Evolutionary conservation across 2,888 invertebrate species (phyloP), one percentile per base, ranked within the genome.

Genomic region (Zygogramma bicolorata): DNA sequence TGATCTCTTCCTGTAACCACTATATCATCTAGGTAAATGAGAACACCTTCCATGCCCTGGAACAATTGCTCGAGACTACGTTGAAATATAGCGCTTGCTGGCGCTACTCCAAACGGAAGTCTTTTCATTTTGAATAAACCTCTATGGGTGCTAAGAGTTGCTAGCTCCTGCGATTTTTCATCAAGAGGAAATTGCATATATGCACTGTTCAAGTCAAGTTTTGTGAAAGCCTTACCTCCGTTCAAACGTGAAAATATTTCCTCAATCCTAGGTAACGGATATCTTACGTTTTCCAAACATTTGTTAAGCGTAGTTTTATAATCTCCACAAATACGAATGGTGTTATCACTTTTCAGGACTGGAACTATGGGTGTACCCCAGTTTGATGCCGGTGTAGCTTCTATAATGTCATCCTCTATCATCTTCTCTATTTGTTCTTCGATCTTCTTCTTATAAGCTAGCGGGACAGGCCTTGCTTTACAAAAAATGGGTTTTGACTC

Each of bases 1-100:
- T 61, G 58, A 15, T 69, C 75, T 31, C 74, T 73, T 1, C 81
- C 81, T 8, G 80, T 82, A 6, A 84, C 76, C 6, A 82, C 62
- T 38, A 84, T 76, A 59, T 84, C 84, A 49, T 65, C 73, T 22
- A 69, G 18, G 38, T 46, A 73, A 27, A 49, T 65, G n/a, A n/a
- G n/a, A n/a, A n/a, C n/a, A n/a, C n/a, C n/a, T n/a, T n/a, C n/a
- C n/a, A n/a, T n/a, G n/a, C n/a, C n/a, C n/a, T n/a, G 15, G 10
- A 70, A 22, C 13, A 70, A 6, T 18, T 73, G 42, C 53, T 73
- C 70, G 20, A 73, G 15, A 31, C 38, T 40, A 18, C 46, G 66
- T 53, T 73, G 67, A 20, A 69, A 69, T 20, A 66, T 70, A 1
- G 46, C 67, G 49, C 65, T 46, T 0, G 66, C 70, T 8, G 70